Evolutionary conservation across 2,113 vertebrate genomes (phyloP).

Genomic region (Trachemys scripta): DNA sequence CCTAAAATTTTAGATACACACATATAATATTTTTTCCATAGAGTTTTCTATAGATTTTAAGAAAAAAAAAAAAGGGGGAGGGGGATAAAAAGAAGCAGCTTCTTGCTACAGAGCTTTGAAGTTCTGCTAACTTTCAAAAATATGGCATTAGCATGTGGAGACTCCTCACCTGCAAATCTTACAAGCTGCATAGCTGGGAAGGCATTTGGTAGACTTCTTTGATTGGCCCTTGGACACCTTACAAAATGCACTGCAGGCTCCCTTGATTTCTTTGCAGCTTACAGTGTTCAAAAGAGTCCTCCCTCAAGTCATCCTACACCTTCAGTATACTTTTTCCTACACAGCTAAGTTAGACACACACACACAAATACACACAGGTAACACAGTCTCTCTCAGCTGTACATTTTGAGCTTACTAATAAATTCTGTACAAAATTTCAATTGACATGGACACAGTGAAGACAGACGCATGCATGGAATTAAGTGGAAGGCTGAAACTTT

Average conservation of each 20-base stretch:
- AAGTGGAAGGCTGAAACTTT: neutral
- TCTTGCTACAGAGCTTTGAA: neutral
- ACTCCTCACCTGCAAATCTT: neutral
- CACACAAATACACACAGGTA: neutral
- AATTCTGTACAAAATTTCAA: neutral
- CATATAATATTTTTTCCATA: neutral
- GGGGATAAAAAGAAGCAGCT: neutral
- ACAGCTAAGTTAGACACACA: neutral
- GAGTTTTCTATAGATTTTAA: neutral
- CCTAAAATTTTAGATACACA: neutral
- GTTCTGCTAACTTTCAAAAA: constrained; percentile 1
- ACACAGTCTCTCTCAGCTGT: neutral
- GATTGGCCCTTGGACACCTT: neutral
- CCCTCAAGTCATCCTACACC: neutral
- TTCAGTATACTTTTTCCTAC: neutral
- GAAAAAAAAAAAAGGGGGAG: neutral
- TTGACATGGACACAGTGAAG: neutral
- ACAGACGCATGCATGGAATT: neutral
- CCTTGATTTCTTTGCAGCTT: neutral
- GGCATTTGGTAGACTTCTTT: neutral
- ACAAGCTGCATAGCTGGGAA: neutral
- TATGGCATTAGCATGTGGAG: neutral
- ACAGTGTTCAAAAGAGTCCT: neutral
- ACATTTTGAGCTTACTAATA: neutral
- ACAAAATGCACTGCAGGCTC: neutral